A percentile compares a stretch with the other conserved stretches of the same genome.
phyloP scores from a whole-genome alignment of 2,113 vertebrate species.

The Ciconia boyciana region DNA sequence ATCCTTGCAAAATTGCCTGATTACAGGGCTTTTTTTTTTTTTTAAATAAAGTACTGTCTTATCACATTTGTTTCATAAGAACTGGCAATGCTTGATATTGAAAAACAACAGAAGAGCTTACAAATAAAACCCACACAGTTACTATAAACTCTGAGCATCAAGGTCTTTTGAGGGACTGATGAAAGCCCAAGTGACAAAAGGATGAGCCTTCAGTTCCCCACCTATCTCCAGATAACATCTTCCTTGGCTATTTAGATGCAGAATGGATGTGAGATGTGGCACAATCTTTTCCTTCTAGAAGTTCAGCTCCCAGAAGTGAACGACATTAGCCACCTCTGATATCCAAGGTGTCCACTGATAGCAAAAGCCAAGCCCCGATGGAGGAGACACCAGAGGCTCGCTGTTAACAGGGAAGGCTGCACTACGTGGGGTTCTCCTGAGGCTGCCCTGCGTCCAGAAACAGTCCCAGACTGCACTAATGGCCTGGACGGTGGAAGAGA shows the following conservation, averaged over 20 bases:
- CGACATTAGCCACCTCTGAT: neutral
- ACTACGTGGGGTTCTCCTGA: neutral
- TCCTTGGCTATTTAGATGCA: neutral
- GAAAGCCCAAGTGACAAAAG: neutral
- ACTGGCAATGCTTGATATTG: neutral
- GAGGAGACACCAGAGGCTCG: neutral
- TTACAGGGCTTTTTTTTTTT: neutral
- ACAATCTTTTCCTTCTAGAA: neutral
- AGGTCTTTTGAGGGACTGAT: neutral
- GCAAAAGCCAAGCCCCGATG: neutral
- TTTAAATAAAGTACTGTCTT: neutral
- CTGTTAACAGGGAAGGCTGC: neutral
- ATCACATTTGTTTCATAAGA: neutral
- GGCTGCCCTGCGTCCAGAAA: neutral
- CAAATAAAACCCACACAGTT: neutral
- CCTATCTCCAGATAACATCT: neutral
- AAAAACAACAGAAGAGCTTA: neutral
- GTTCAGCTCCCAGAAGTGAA: neutral
- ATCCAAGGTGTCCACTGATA: neutral
- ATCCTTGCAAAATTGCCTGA: neutral
- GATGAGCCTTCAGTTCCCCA: neutral
- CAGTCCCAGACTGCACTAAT: neutral
- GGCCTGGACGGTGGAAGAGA: neutral
- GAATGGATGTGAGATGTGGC: neutral
- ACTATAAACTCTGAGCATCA: neutral